Conservation (phyloP, 2,113 vertebrate genomes). For the Urocolius indicus region DNA sequence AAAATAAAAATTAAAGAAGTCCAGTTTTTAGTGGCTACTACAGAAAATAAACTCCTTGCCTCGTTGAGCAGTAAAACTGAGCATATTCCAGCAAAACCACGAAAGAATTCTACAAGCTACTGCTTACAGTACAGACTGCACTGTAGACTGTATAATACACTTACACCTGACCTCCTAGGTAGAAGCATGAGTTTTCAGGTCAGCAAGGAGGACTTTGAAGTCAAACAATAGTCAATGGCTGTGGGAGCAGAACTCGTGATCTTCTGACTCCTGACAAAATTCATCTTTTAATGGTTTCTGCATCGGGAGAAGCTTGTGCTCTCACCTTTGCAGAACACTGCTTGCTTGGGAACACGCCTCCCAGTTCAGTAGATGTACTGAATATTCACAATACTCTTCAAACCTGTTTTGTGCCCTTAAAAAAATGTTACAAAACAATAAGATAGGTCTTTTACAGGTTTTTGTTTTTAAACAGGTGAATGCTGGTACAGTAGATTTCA, state of each 20-base stretch:
- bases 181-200: not conserved
- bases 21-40: not conserved
- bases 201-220: not conserved
- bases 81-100: not conserved
- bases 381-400: not conserved
- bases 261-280: not conserved
- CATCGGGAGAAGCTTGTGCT: not conserved
- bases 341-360: not conserved
- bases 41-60: not conserved
- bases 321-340: not conserved
- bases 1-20: not conserved
- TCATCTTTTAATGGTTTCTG: not conserved
- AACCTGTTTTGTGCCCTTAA: not conserved
- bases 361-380: slow-evolving; percentile 6
- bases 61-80: not conserved
- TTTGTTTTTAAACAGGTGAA: not conserved
- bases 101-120: not conserved
- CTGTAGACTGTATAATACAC: not conserved
- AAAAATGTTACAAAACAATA: not conserved
- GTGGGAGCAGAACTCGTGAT: not conserved
- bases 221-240: not conserved
- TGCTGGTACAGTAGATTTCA: not conserved
- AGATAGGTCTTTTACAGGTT: not conserved
- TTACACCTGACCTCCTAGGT: not conserved
- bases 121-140: not conserved